Percentiles rank a stretch among this genome's conserved stretches.
phyloP scores from a whole-genome alignment of 2,888 invertebrate species.

The Adineta ricciae region DNA sequence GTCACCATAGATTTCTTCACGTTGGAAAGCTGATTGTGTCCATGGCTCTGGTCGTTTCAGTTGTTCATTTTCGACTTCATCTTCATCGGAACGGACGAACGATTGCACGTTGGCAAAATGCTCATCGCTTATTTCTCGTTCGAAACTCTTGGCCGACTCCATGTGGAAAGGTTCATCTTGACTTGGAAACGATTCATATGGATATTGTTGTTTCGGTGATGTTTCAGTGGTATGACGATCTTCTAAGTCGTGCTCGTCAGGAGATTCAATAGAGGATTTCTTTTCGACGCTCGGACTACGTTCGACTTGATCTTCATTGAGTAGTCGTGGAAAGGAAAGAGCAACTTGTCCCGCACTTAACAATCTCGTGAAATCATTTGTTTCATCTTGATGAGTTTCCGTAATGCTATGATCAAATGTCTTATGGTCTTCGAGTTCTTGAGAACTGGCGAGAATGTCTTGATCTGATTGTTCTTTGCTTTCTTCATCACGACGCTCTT shows the following conservation, averaged over 20 bases:
- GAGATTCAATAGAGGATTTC: background rate
- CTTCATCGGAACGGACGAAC: background rate
- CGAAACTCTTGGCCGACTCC: background rate
- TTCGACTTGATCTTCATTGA: background rate
- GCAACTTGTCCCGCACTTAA: background rate
- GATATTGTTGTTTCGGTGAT: background rate
- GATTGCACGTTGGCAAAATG: background rate
- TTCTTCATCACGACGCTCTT: too few species aligned
- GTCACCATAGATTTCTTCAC: constrained; percentile 1
- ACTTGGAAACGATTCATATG: background rate
- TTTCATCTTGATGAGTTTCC: too few species aligned
- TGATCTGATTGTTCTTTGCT: too few species aligned
- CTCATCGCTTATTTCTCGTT: background rate
- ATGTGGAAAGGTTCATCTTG: too few species aligned
- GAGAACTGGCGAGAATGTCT: too few species aligned
- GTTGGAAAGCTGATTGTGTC: background rate
- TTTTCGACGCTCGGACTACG: background rate
- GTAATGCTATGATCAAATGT: too few species aligned
- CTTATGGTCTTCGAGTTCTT: too few species aligned
- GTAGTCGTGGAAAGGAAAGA: background rate
- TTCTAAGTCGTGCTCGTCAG: background rate
- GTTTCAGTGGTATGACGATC: background rate
- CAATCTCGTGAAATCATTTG: too few species aligned
- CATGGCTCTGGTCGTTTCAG: background rate
- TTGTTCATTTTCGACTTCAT: background rate